These are phyloP conservation scores for Cygnus olor DNA, from an alignment of 2,797 vertebrate genomes.

Conservation along the genomic window DNA sequence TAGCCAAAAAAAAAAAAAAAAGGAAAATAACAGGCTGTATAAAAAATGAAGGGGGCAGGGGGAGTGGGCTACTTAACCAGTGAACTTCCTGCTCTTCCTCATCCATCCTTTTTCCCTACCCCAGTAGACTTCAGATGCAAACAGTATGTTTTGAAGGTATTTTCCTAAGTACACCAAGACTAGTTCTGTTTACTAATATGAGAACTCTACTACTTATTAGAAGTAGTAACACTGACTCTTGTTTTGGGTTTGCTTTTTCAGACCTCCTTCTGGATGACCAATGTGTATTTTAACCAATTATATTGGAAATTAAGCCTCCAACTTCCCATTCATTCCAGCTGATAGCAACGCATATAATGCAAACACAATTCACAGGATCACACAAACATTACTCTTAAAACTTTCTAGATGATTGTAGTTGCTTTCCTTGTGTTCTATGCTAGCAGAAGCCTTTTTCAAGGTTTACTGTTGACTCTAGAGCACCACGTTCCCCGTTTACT, in stretches of 20 bases:
- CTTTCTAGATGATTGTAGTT: constrained; percentile 96
- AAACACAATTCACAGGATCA: constrained; percentile 69
- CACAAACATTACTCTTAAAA: constrained; percentile 79
- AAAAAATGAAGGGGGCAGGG: not conserved
- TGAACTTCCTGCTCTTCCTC: not conserved
- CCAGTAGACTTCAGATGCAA: not conserved
- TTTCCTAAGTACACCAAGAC: not conserved
- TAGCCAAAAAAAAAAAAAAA: not conserved
- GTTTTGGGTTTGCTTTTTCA: constrained; percentile 59
- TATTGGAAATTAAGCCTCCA: constrained; percentile 53
- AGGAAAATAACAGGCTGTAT: not conserved
- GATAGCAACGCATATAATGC: constrained; percentile 72
- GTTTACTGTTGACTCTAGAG: constrained; percentile 89
- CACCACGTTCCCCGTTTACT: constrained; percentile 79
- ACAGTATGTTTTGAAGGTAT: not conserved
- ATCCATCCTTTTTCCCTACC: not conserved
- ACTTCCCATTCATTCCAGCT: constrained; percentile 55
- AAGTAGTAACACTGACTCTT: not conserved
- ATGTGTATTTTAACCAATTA: constrained; percentile 60
- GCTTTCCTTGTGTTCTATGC: constrained; percentile 95
- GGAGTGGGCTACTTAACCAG: not conserved
- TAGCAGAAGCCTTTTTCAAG: constrained; percentile 93
- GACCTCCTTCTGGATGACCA: constrained; percentile 68
- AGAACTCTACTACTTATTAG: not conserved
- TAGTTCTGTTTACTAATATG: not conserved